Conservation (phyloP, 2,113 vertebrate species). For the Eudyptes chrysolophus region DNA sequence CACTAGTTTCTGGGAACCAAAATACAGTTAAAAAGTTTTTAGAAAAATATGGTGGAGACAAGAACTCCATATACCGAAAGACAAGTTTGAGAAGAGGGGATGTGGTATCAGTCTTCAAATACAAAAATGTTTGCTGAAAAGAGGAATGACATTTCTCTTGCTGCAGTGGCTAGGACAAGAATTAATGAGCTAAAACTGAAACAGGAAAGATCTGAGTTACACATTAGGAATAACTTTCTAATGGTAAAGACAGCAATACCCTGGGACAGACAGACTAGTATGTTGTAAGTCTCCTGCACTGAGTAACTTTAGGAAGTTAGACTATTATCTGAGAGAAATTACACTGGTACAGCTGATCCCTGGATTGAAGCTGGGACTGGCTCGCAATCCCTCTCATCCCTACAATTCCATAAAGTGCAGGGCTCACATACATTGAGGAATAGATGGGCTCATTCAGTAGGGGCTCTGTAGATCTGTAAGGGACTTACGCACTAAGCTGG, state of each 20-base stretch:
- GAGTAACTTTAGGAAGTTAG: background rate
- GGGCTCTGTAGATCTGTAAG: slow-evolving; percentile 1
- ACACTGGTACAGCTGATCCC: background rate
- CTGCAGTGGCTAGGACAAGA: background rate
- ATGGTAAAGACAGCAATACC: background rate
- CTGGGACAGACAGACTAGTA: background rate
- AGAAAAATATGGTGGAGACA: background rate
- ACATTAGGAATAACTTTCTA: background rate
- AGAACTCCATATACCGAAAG: background rate
- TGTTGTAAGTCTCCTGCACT: background rate
- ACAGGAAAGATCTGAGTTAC: background rate
- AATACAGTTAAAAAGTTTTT: background rate
- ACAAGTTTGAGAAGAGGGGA: background rate
- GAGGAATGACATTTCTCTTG: background rate
- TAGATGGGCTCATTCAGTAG: background rate
- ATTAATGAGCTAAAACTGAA: background rate
- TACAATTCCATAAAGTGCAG: background rate
- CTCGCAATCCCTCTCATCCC: background rate
- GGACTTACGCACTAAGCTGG: slow-evolving; percentile 40
- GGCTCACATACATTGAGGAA: background rate
- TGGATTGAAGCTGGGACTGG: background rate
- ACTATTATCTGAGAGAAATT: background rate
- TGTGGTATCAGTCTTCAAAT: background rate
- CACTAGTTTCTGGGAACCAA: background rate
- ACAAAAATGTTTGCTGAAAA: background rate